A percentile compares a stretch with the other conserved stretches of the same genome.
phyloP scores from a whole-genome alignment of 2,888 invertebrate genomes.

The Apamea monoglypha region DNA sequence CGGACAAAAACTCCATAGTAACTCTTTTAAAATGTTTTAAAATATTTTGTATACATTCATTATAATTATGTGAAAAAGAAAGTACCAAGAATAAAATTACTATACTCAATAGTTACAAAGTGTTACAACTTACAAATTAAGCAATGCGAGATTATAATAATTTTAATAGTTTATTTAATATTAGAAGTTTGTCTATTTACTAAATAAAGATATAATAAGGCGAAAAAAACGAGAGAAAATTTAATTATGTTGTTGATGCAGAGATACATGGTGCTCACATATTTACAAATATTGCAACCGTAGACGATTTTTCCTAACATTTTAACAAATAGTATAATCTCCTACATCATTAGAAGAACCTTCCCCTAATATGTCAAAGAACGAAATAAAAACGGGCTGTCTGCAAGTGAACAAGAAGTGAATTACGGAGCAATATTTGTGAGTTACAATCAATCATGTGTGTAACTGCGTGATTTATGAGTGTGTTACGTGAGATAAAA shows the following conservation, averaged over 20 bases:
- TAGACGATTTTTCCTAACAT: background rate
- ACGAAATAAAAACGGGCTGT: constrained; percentile 12
- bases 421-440: constrained; percentile 42
- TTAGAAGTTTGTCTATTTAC: too few species aligned
- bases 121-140: background rate
- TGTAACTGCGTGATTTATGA: constrained; percentile 57
- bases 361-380: background rate
- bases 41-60: too few species aligned
- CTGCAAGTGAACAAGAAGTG: constrained; percentile 21
- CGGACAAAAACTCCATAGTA: background rate
- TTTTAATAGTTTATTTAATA: too few species aligned
- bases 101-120: background rate
- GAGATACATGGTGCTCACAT: background rate
- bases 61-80: too few species aligned
- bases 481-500: constrained; percentile 20
- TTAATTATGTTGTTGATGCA: too few species aligned
- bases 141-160: background rate
- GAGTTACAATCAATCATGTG: constrained; percentile 54
- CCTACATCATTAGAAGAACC: background rate
- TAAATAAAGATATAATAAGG: too few species aligned
- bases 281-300: background rate
- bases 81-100: too few species aligned
- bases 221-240: too few species aligned
- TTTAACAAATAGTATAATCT: background rate
- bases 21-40: too few species aligned